These are phyloP conservation scores for Endomychus coccineus DNA, from an alignment of 2,888 invertebrate species.

Conservation along the genomic window DNA sequence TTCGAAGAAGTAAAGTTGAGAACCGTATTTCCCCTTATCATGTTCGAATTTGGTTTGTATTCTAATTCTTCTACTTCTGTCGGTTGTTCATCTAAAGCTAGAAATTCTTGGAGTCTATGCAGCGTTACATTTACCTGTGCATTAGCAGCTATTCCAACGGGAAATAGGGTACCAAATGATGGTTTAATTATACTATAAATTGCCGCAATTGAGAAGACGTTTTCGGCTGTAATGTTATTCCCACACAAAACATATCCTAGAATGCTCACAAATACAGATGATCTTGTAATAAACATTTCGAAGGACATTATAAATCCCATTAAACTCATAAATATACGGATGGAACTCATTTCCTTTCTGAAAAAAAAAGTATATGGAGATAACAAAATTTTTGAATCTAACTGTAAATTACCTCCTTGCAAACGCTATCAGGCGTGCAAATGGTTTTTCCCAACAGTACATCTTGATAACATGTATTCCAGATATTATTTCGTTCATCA, in stretches of 20 bases:
- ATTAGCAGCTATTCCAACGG: conserved; percentile 73
- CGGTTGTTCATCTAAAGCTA: conserved; percentile 46
- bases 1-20: conserved; percentile 47
- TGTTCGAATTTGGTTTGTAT: conserved; percentile 32
- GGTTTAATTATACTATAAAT: conserved; percentile 84
- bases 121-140: conserved; percentile 76
- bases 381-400: no score
- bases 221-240: conserved; percentile 68
- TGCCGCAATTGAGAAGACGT: conserved; percentile 81
- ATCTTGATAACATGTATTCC: conserved; percentile 88
- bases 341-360: conserved; percentile 65
- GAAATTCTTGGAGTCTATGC: conserved; percentile 57
- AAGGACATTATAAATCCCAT: conserved; percentile 71
- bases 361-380: no score
- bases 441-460: conserved; percentile 94
- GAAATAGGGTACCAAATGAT: conserved; percentile 88
- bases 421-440: conserved; percentile 68
- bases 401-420: conserved; percentile 64
- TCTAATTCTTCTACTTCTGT: conserved; percentile 35
- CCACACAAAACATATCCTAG: conserved; percentile 67
- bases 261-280: conserved; percentile 80
- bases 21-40: conserved; percentile 30
- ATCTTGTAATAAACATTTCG: conserved; percentile 81
- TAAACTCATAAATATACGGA: conserved; percentile 67
- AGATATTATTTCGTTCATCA: conserved; percentile 65